Evolutionary conservation across 2,888 invertebrate species (phyloP), one percentile per base, ranked within the genome.

Genomic region (Drosophila prostipennis): DNA sequence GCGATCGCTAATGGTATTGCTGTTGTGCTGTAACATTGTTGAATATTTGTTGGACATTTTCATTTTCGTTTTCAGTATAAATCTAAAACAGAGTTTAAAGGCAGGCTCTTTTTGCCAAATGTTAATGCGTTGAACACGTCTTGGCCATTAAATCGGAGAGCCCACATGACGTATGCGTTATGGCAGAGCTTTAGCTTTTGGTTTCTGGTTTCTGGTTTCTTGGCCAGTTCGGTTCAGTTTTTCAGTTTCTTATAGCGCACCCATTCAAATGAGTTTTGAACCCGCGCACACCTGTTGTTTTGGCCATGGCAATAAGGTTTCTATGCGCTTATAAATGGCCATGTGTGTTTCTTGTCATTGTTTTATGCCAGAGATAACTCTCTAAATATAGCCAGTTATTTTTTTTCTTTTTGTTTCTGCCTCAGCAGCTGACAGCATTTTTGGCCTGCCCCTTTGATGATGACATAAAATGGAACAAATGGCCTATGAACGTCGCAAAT

Each of bases 391-490:
- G 13, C 29, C n/a, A 14, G 32, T 8, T 43, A 37, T 19, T 43
- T 45, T 19, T 2, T 5, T 26, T 4, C 0, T 23, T 23, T 23
- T 3, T 23, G 23, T 23, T 23, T 36, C 43, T 34, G 4, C 32
- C 60, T 19, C 26, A 68, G 36, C 82, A 82, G 82, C 82, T 82
- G 82, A 82, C 82, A 82, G 58, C 85, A 82, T 82, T 82, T 80
- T 79, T 51, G 61, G 34, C 40, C 40, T 42, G 29, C 29, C 55
- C 56, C 59, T 46, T 46, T 75, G 87, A 88, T 90, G 88, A 90
- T 88, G 88, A 87, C 80, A 80, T 88, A 79, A 90, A 87, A 84
- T 80, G 83, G 83, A 87, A 84, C 83, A 84, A 84, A 84, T 84
- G 86, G 88, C 78, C 83, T 82, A 87, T 86, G 88, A 82, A 77